A percentile compares a stretch with the other conserved stretches of the same genome.
These are phyloP conservation scores for Drosophila pseudoananassae DNA, from an alignment of 1,140 invertebrate genomes.

Conservation along the genomic window DNA sequence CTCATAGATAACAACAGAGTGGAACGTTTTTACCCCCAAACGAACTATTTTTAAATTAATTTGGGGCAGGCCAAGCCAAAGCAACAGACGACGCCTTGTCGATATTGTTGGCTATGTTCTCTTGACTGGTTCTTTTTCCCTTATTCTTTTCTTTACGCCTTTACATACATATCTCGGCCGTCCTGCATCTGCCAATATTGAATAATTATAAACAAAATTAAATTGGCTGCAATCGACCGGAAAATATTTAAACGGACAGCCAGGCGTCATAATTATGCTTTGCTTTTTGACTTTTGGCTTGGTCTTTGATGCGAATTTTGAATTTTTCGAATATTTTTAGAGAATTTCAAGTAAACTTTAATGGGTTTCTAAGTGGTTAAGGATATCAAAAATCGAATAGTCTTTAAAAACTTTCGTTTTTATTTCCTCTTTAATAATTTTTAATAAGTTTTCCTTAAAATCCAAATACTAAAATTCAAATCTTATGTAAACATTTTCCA, in stretches of 20 bases:
- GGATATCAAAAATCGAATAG: background rate
- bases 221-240: slow-evolving; percentile 55
- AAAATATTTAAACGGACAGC: slow-evolving; percentile 40
- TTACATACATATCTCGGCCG: slow-evolving; percentile 23
- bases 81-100: slow-evolving; percentile 61
- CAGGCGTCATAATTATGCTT: slow-evolving; percentile 62
- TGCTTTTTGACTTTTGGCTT: slow-evolving; percentile 17
- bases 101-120: slow-evolving; percentile 45
- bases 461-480: background rate
- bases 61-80: slow-evolving; percentile 68
- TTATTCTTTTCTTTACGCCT: slow-evolving; percentile 13
- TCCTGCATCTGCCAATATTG: slow-evolving; percentile 63
- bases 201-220: slow-evolving; percentile 76
- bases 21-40: slow-evolving; percentile 47
- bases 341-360: background rate
- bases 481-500: background rate
- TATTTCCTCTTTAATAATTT: too few relatives aligned
- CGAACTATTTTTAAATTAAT: slow-evolving; percentile 75
- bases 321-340: background rate
- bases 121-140: slow-evolving; percentile 3
- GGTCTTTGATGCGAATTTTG: slow-evolving; percentile 26
- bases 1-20: slow-evolving; percentile 66
- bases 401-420: background rate
- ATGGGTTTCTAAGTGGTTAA: slow-evolving; percentile 7
- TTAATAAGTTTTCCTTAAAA: too few relatives aligned